Percentiles rank a stretch among this genome's conserved stretches.
Conservation (phyloP, 2,888 invertebrate species). For the Bhutanitis thaidina region DNA sequence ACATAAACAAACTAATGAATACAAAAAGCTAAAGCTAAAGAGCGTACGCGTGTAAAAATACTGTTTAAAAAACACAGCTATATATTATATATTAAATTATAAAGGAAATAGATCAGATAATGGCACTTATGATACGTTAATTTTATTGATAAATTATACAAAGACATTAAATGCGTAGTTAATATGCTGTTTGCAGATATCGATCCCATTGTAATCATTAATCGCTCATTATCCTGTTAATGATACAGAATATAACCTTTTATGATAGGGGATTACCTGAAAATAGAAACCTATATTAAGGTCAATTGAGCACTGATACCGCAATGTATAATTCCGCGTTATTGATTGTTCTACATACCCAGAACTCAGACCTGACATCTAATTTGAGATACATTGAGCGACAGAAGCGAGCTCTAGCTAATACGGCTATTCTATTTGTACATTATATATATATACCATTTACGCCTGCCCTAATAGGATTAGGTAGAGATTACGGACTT, state of each 20-base stretch:
- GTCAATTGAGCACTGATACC: constrained; percentile 30
- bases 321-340: background rate
- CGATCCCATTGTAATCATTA: constrained; percentile 4
- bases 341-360: background rate
- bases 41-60: too few species aligned
- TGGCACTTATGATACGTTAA: constrained; percentile 3
- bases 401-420: too few species aligned
- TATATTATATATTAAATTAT: too few species aligned
- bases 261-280: constrained; percentile 32
- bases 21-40: too few species aligned
- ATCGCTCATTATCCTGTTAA: constrained; percentile 2
- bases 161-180: constrained; percentile 11
- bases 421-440: too few species aligned
- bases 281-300: constrained; percentile 30
- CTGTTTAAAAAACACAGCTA: too few species aligned
- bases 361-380: too few species aligned
- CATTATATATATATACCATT: too few species aligned
- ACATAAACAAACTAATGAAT: too few species aligned
- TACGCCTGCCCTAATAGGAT: too few species aligned
- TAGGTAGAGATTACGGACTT: too few species aligned
- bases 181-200: constrained; percentile 12
- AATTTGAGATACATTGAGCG: too few species aligned
- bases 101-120: constrained; percentile 10
- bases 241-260: constrained; percentile 21
- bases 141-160: constrained; percentile 10